Evolutionary conservation across 2,888 invertebrate species (phyloP).

Genomic region (Oxycera nigricornis): DNA sequence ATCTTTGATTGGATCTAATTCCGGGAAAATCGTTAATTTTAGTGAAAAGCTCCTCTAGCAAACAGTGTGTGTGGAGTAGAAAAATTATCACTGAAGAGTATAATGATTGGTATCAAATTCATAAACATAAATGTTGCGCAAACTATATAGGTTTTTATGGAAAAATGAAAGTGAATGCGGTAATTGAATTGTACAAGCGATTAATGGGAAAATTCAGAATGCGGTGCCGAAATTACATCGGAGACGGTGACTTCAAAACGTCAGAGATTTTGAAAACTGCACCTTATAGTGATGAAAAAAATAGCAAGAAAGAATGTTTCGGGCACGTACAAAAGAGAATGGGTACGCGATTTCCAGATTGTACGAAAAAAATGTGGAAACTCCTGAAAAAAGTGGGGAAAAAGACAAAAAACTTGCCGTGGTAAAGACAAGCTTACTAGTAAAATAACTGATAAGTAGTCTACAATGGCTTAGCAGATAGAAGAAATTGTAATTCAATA

Average conservation of each 20-base stretch:
- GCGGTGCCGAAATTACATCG: constrained; percentile 47
- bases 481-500: too few species aligned
- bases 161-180: constrained; percentile 49
- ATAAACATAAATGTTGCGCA: not conserved
- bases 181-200: constrained; percentile 47
- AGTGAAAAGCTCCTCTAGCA: constrained; percentile 2
- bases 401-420: too few species aligned
- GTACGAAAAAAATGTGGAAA: too few species aligned
- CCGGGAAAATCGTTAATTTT: constrained; percentile 17
- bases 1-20: constrained; percentile 10
- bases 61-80: not conserved
- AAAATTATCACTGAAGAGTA: not conserved
- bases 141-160: constrained; percentile 48
- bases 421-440: too few species aligned
- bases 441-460: too few species aligned
- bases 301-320: constrained; percentile 42
- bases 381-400: too few species aligned
- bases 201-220: constrained; percentile 29
- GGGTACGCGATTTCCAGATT: too few species aligned
- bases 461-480: too few species aligned
- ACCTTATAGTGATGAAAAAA: constrained; percentile 9
- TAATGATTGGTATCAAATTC: not conserved
- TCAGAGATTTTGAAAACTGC: not conserved
- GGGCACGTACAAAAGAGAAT: too few species aligned
- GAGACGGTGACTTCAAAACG: constrained; percentile 43